A percentile compares a stretch with the other conserved stretches of the same genome.
Conservation (phyloP, 2,113 vertebrate species). For the Athene cunicularia region DNA sequence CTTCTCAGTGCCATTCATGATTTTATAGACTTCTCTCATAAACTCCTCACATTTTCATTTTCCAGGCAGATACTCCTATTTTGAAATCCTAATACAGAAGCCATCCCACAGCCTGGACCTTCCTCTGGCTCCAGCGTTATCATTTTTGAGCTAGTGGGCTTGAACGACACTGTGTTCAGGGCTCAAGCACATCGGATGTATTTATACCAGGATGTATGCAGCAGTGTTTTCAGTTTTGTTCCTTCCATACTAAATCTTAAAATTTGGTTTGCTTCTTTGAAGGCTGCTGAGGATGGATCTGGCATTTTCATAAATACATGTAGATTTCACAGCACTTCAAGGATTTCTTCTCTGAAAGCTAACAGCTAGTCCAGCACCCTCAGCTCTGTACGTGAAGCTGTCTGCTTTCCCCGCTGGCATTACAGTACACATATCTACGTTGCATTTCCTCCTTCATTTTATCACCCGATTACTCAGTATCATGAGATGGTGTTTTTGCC, state of each 20-base stretch:
- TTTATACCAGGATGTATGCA: neutral
- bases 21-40: neutral
- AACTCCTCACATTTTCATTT: neutral
- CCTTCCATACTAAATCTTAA: neutral
- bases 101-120: neutral
- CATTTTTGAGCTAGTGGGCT: neutral
- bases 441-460: neutral
- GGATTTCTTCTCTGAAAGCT: neutral
- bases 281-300: neutral
- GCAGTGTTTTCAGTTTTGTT: neutral
- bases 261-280: neutral
- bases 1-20: neutral
- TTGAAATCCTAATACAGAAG: neutral
- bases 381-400: neutral
- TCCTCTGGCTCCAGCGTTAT: neutral
- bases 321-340: neutral
- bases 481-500: conserved; percentile 12
- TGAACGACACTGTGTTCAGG: neutral
- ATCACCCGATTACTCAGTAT: conserved; percentile 3
- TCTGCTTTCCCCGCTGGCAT: neutral
- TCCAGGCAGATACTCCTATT: neutral
- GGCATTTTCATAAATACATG: neutral
- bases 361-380: neutral
- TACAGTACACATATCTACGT: neutral
- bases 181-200: neutral